Conservation (phyloP, 2,113 vertebrate genomes). For the Meleagris gallopavo region DNA sequence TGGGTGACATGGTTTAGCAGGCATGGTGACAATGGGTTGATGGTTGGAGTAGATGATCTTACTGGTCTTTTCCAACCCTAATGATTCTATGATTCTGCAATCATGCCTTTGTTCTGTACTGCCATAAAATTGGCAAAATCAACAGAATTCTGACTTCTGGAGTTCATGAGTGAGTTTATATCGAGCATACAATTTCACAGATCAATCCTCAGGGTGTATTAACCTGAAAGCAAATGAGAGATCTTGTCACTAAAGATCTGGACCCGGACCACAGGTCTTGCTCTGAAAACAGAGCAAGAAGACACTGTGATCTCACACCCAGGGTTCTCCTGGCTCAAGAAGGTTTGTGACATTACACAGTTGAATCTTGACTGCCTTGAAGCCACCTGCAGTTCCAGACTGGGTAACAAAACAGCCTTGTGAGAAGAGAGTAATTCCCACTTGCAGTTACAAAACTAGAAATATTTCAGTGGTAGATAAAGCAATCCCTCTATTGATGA, state of each 20-base stretch:
- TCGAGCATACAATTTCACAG: not conserved
- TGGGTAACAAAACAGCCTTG: not conserved
- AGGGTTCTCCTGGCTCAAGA: not conserved
- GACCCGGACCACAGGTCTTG: not conserved
- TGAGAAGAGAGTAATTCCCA: not conserved
- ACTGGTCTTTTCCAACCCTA: not conserved
- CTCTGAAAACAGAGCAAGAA: not conserved
- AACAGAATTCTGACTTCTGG: not conserved
- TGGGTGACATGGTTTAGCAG: too few relatives aligned
- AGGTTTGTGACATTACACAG: not conserved
- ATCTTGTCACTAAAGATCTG: not conserved
- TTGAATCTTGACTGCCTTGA: not conserved
- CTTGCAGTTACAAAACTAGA: not conserved
- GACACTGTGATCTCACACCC: not conserved
- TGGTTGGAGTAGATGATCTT: too few relatives aligned
- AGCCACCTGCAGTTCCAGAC: not conserved
- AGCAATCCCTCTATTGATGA: not conserved
- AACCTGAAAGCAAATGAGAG: not conserved
- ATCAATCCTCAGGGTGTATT: not conserved
- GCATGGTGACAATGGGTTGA: too few relatives aligned
- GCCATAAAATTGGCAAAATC: not conserved
- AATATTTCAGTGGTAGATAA: not conserved
- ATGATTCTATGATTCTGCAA: not conserved
- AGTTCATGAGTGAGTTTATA: not conserved
- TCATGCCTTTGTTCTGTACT: not conserved